Evolutionary conservation across 2,797 vertebrate genomes (phyloP).

Genomic region (Falco naumanni): DNA sequence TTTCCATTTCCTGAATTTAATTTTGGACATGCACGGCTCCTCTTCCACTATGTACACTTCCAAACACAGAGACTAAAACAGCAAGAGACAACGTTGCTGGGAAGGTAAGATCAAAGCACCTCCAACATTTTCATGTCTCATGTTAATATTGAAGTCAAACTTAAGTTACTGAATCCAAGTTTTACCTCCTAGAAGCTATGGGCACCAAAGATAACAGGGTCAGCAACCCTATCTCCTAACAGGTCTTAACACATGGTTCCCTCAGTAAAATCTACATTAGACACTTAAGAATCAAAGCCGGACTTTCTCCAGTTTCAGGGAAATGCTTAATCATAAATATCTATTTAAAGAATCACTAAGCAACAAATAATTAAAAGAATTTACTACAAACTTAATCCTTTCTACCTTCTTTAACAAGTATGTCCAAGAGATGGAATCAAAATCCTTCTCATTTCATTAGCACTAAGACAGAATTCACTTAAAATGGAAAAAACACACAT

Average conservation of each 20-base stretch:
- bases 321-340: background rate
- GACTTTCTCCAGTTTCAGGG: background rate
- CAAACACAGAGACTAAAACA: background rate
- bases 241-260: background rate
- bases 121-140: background rate
- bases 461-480: background rate
- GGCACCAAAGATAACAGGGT: background rate
- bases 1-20: background rate
- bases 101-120: background rate
- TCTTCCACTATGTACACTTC: background rate
- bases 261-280: background rate
- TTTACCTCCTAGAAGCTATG: background rate
- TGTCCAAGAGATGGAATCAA: background rate
- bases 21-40: background rate
- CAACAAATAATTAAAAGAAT: slow-evolving; percentile 22
- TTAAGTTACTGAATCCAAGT: background rate
- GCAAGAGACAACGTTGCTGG: background rate
- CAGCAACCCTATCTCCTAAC: background rate
- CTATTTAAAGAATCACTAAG: slow-evolving; percentile 1
- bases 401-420: background rate
- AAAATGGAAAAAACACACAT: background rate
- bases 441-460: background rate
- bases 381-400: background rate
- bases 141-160: background rate
- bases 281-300: background rate